A percentile compares a stretch with the other conserved stretches of the same genome.
Evolutionary conservation across 2,888 invertebrate genomes (phyloP).

Genomic region (Empis livida): DNA sequence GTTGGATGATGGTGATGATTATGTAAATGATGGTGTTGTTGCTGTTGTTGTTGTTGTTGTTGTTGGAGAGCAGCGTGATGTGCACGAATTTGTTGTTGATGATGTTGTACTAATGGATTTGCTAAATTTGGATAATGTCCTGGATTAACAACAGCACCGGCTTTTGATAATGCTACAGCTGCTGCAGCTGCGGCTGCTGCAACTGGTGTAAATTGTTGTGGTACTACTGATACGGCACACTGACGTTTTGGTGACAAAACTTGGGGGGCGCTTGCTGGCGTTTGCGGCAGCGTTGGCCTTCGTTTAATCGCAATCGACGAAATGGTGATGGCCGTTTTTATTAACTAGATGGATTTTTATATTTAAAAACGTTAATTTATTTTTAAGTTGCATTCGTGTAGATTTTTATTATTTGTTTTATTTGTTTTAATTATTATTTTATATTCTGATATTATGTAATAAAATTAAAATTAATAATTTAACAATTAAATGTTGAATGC

Average conservation of each 20-base stretch:
- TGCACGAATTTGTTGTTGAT: conserved; percentile 30
- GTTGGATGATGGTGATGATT: conserved; percentile 24
- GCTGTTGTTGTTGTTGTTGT: conserved; percentile 18
- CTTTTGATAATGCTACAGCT: conserved; percentile 29
- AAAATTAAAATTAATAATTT: too few relatives aligned
- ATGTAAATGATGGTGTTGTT: conserved; percentile 17
- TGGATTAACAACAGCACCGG: not conserved
- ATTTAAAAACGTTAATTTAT: not conserved
- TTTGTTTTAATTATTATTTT: too few relatives aligned
- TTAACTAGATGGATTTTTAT: conserved; percentile 10
- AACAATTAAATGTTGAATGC: too few relatives aligned
- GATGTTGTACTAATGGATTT: conserved; percentile 18
- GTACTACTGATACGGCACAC: conserved; percentile 35
- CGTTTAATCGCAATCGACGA: conserved; percentile 40
- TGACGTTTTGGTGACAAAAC: conserved; percentile 39
- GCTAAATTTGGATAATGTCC: not conserved
- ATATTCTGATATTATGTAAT: too few relatives aligned
- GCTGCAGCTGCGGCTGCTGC: conserved; percentile 20
- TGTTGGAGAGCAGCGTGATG: conserved; percentile 32
- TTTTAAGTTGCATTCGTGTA: not conserved
- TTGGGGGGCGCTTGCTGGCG: conserved; percentile 40
- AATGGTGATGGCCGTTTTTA: conserved; percentile 39
- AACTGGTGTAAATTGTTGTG: conserved; percentile 11
- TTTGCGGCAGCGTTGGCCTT: conserved; percentile 40
- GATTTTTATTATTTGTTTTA: not conserved